These are phyloP conservation scores for Oryzias melastigma DNA, from an alignment of 2,113 vertebrate genomes.

Conservation along the genomic window DNA sequence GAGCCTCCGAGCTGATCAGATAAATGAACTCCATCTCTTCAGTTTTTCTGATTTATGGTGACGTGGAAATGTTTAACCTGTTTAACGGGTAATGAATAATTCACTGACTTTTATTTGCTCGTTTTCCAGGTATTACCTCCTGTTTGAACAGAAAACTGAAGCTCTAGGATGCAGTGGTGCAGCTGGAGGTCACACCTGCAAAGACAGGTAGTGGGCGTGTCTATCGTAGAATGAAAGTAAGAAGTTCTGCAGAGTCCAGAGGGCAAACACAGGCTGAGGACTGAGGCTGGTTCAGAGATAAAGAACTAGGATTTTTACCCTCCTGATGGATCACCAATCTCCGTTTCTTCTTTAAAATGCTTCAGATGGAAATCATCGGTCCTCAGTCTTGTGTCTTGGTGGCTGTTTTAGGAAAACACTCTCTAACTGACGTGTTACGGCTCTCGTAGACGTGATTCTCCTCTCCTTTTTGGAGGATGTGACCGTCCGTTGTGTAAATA, in stretches of 20 bases:
- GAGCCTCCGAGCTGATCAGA: too few species aligned
- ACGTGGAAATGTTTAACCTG: neutral
- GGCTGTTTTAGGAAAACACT: too few species aligned
- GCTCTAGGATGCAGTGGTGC: constrained; percentile 80
- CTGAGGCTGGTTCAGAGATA: constrained; percentile 5
- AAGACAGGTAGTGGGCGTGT: constrained; percentile 72
- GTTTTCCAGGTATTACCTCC: constrained; percentile 18
- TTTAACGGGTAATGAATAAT: neutral
- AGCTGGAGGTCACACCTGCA: constrained; percentile 65
- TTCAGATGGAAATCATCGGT: neutral
- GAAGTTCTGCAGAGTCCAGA: constrained; percentile 43
- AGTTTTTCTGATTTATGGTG: neutral
- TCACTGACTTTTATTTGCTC: constrained; percentile 7
- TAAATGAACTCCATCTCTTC: neutral
- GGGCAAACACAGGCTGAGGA: constrained; percentile 31
- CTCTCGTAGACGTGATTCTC: neutral
- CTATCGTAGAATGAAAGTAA: constrained; percentile 28
- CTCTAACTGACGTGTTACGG: neutral
- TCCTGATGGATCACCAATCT: neutral
- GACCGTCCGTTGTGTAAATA: constrained; percentile 39
- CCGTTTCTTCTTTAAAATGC: neutral
- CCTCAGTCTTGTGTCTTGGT: too few species aligned
- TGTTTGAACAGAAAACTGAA: constrained; percentile 66
- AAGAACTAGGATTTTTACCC: constrained; percentile 3
- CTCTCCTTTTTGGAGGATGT: constrained; percentile 24